A percentile compares a stretch with the other conserved stretches of the same genome.
phyloP scores from a whole-genome alignment of 1,140 invertebrate genomes.

The Brachionus calyciflorus region DNA sequence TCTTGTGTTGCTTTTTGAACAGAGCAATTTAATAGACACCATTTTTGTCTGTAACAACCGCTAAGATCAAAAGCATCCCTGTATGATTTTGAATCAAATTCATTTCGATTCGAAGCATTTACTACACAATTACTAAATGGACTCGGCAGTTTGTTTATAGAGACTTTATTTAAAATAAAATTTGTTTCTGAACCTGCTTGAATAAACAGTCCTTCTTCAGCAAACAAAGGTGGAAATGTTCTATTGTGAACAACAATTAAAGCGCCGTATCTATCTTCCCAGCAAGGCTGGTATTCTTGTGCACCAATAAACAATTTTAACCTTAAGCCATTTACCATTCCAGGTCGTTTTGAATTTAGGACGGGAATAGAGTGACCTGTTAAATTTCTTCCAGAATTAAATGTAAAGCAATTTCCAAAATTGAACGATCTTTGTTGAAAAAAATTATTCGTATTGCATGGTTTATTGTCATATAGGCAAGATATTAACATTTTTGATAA shows the following conservation, averaged over 20 bases:
- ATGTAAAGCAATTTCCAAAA: conserved; percentile 33
- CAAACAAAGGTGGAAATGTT: neutral
- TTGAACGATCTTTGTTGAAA: neutral
- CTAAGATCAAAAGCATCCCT: neutral
- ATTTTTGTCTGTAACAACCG: conserved; percentile 2
- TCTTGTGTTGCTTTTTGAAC: neutral
- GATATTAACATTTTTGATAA: neutral
- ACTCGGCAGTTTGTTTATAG: neutral
- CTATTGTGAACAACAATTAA: conserved; percentile 21
- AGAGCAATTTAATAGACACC: conserved; percentile 2
- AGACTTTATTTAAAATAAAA: neutral
- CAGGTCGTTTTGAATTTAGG: neutral
- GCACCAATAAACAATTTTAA: conserved; percentile 3
- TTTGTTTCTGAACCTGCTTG: conserved; percentile 2
- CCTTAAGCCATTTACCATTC: neutral
- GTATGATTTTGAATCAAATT: neutral
- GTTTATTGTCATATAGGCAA: neutral
- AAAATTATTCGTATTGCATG: conserved; percentile 19
- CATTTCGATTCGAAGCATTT: neutral
- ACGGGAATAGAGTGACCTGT: neutral
- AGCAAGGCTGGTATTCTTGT: conserved; percentile 18
- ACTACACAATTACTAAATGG: conserved; percentile 26
- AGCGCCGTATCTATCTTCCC: neutral
- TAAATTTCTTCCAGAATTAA: conserved; percentile 39
- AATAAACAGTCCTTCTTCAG: conserved; percentile 6